These are phyloP conservation scores for Dromococcyx pavoninus DNA, from an alignment of 2,797 vertebrate species.

Conservation along the genomic window DNA sequence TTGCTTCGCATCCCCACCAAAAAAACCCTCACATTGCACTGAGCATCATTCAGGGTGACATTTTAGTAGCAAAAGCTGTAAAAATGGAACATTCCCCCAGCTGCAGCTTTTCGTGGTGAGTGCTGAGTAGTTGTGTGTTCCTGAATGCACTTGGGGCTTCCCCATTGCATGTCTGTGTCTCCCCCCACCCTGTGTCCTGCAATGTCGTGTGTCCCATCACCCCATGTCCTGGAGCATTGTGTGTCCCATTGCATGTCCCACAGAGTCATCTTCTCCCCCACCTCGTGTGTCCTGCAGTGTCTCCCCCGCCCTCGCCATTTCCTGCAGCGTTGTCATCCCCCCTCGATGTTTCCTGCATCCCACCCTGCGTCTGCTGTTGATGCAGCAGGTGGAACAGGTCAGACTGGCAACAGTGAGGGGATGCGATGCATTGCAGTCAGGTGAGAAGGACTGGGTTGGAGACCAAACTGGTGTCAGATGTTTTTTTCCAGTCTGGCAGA, in stretches of 20 bases:
- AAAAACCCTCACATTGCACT: neutral
- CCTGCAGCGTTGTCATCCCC: neutral
- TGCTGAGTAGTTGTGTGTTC: neutral
- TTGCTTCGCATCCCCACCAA: neutral
- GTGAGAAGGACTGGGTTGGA: neutral
- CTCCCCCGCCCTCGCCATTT: neutral
- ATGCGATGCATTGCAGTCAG: neutral
- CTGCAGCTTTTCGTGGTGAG: neutral
- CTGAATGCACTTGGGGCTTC: accelerated
- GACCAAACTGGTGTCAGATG: neutral
- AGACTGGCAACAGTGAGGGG: neutral
- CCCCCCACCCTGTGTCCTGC: too few relatives aligned
- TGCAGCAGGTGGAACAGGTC: neutral
- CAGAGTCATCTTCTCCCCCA: neutral
- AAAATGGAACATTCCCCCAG: neutral
- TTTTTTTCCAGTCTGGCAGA: neutral
- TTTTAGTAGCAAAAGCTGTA: neutral
- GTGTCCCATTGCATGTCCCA: too few relatives aligned
- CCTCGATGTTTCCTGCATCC: neutral
- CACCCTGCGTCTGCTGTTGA: neutral
- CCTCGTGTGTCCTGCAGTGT: neutral
- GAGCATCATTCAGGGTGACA: accelerated
- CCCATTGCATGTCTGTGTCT: too few relatives aligned
- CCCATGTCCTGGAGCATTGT: too few relatives aligned
- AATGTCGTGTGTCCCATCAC: too few relatives aligned